Percentiles rank a stretch among this genome's conserved stretches.
phyloP scores from a whole-genome alignment of 2,888 invertebrate species.

The Leptinotarsa peninsularis region DNA sequence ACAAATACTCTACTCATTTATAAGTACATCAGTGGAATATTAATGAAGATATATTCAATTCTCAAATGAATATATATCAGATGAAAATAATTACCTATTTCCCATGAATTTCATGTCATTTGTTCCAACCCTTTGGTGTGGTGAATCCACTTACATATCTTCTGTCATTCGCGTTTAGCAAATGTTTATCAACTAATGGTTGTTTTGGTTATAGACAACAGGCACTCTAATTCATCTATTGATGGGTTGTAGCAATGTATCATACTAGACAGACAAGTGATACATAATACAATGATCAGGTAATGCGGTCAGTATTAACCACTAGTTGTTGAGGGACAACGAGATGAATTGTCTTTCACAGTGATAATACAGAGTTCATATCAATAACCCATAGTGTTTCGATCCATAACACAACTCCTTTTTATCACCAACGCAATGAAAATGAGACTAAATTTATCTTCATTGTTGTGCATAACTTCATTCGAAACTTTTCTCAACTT shows the following conservation, averaged over 20 bases:
- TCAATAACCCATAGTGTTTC: neutral
- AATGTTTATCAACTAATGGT: neutral
- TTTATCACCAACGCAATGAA: neutral
- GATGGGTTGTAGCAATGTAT: neutral
- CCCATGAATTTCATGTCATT: neutral
- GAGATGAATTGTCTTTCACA: neutral
- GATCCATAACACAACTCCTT: neutral
- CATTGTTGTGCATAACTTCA: neutral
- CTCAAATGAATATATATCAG: too few relatives aligned
- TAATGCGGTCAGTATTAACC: neutral
- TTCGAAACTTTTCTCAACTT: neutral
- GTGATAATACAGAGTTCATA: neutral
- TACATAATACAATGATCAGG: neutral
- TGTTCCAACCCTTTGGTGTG: neutral
- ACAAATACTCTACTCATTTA: too few relatives aligned
- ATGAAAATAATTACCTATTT: too few relatives aligned
- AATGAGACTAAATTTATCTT: neutral
- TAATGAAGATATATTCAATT: too few relatives aligned
- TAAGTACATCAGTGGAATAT: too few relatives aligned
- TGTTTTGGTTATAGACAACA: neutral
- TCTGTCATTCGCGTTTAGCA: neutral
- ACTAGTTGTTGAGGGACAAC: neutral
- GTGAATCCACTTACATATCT: neutral
- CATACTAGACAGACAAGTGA: conserved; percentile 2
- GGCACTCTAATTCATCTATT: neutral